A percentile compares a stretch with the other conserved stretches of the same genome.
phyloP scores from a whole-genome alignment of 2,888 invertebrate species.

The Pecten maximus region DNA sequence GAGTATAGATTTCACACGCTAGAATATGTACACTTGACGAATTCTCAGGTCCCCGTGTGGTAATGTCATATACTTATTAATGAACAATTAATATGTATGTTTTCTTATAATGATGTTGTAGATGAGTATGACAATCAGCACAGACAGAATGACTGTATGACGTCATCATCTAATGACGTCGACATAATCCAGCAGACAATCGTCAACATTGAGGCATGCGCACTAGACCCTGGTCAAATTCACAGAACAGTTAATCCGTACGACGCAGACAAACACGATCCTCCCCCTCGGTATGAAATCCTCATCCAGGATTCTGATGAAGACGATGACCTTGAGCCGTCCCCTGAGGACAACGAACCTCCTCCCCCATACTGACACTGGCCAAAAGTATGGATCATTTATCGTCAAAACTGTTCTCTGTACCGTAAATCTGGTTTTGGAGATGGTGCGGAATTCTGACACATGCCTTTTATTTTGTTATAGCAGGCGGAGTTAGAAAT shows the following conservation, averaged over 20 bases:
- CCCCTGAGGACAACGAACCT: neutral
- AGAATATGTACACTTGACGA: too few relatives aligned
- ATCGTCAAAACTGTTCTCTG: too few relatives aligned
- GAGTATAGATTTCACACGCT: too few relatives aligned
- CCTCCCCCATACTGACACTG: neutral
- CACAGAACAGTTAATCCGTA: neutral
- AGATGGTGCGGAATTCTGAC: too few relatives aligned
- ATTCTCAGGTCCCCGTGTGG: too few relatives aligned
- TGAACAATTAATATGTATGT: too few relatives aligned
- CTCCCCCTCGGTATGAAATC: neutral
- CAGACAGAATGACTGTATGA: neutral
- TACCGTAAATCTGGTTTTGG: too few relatives aligned
- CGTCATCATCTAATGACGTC: neutral
- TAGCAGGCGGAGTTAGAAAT: too few relatives aligned
- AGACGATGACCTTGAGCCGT: neutral
- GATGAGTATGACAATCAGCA: neutral
- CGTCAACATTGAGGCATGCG: slow-evolving; percentile 22
- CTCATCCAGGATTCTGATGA: slow-evolving; percentile 11
- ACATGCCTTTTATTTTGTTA: too few relatives aligned
- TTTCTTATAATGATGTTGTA: neutral
- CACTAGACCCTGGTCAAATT: neutral
- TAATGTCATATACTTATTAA: too few relatives aligned
- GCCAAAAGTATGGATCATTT: neutral
- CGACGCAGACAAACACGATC: neutral
- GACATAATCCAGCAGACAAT: neutral